Evolutionary conservation across 2,888 invertebrate species (phyloP).

Genomic region (Cheilosia vernalis): DNA sequence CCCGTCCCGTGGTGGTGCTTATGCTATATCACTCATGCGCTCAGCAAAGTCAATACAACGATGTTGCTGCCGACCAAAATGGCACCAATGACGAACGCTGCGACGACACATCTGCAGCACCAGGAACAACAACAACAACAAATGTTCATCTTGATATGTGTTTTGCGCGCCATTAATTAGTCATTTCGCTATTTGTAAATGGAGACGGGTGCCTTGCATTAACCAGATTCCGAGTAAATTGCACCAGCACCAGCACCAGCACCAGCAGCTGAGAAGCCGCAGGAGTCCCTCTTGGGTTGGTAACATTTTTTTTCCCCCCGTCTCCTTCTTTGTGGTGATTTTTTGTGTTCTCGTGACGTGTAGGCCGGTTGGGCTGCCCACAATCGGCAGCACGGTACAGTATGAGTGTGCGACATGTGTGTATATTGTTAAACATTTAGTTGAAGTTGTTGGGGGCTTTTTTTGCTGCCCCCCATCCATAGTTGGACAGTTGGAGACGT

Average conservation of each 20-base stretch:
- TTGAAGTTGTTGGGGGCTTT: conserved; percentile 64
- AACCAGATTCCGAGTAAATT: conserved; percentile 78
- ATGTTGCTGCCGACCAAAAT: conserved; percentile 66
- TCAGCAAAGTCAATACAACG: conserved; percentile 65
- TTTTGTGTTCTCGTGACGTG: conserved; percentile 47
- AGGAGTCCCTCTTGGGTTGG: conserved; percentile 69
- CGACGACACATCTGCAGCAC: conserved; percentile 67
- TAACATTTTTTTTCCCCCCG: conserved; percentile 19
- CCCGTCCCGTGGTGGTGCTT: conserved; percentile 56
- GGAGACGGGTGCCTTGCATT: conserved; percentile 78
- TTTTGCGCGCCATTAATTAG: conserved; percentile 79
- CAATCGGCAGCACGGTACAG: conserved; percentile 49
- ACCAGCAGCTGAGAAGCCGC: conserved; percentile 53
- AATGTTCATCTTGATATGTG: conserved; percentile 78
- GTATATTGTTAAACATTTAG: conserved; percentile 74
- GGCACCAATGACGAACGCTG: conserved; percentile 72
- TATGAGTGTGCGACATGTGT: conserved; percentile 71
- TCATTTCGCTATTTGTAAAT: conserved; percentile 78
- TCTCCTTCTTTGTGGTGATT: conserved; percentile 6
- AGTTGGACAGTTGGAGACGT: conserved; percentile 52
- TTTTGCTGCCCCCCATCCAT: conserved; percentile 35
- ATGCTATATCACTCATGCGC: conserved; percentile 74
- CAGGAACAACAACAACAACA: conserved; percentile 59
- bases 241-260: conserved; percentile 67
- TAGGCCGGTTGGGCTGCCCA: conserved; percentile 62